Percentiles rank a stretch among this genome's conserved stretches.
Evolutionary conservation across 2,797 vertebrate species (phyloP).

Genomic region (Halcyon leucocephala): DNA sequence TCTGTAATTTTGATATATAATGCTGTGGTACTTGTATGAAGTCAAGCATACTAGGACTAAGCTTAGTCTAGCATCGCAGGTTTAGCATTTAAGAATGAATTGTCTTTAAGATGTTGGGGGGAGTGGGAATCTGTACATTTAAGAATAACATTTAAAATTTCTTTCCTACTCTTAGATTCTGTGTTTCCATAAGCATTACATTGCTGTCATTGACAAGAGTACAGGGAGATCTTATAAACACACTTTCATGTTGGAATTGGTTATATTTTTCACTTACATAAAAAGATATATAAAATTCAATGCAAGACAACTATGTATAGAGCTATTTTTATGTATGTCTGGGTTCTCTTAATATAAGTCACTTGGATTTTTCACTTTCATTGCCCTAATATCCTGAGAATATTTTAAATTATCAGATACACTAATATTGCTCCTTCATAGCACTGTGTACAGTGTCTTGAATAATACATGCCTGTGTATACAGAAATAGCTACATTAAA

Average conservation of each 20-base stretch:
- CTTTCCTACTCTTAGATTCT: not conserved
- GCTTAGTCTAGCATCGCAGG: not conserved
- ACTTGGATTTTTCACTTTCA: slow-evolving; percentile 12
- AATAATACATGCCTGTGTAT: not conserved
- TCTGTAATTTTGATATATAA: not conserved
- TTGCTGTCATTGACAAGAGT: slow-evolving; percentile 10
- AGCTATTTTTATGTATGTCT: not conserved
- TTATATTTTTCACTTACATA: not conserved
- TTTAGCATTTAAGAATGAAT: not conserved
- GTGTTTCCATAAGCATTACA: not conserved
- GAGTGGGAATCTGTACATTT: not conserved
- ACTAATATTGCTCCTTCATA: not conserved
- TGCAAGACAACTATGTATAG: not conserved
- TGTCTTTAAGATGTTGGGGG: not conserved
- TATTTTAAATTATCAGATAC: not conserved
- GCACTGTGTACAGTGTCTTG: not conserved
- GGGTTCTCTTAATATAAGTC: not conserved
- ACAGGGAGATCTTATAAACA: slow-evolving; percentile 3
- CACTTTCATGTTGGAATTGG: not conserved
- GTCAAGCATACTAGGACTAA: not conserved
- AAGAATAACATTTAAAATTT: not conserved
- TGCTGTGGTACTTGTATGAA: not conserved
- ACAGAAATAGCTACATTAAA: not conserved
- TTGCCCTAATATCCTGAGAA: not conserved
- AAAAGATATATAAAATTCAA: not conserved